These are phyloP conservation scores for Charadrius vociferus DNA, from an alignment of 2,113 vertebrate genomes.

Conservation along the genomic window DNA sequence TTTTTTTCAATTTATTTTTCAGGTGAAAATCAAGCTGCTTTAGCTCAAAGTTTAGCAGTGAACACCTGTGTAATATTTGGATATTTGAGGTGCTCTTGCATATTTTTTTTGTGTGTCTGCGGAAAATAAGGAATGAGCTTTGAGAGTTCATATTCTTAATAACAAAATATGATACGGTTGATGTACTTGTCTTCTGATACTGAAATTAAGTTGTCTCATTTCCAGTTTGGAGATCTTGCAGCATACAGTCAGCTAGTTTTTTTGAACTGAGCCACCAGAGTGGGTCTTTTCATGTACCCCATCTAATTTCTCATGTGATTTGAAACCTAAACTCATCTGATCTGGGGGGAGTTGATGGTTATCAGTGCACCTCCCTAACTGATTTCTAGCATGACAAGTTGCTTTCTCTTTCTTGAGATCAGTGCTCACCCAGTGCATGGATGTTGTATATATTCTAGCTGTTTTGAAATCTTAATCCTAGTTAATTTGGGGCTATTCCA, in stretches of 20 bases:
- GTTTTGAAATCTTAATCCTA: background rate
- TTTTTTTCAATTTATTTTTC: background rate
- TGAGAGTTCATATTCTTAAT: background rate
- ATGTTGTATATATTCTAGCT: background rate
- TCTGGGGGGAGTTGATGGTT: background rate
- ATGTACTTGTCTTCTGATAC: background rate
- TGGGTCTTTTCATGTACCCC: background rate
- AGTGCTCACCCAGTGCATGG: background rate
- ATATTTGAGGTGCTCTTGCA: background rate
- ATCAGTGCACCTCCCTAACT: background rate
- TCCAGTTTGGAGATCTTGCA: conserved; percentile 47
- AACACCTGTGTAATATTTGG: background rate
- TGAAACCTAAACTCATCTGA: background rate
- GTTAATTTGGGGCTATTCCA: background rate
- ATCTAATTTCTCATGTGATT: background rate
- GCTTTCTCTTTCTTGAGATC: background rate
- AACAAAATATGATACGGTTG: background rate
- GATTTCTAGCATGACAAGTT: background rate
- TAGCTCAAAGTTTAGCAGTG: background rate
- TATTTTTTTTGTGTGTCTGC: background rate
- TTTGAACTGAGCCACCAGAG: background rate
- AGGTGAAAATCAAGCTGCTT: background rate
- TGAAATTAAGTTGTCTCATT: background rate
- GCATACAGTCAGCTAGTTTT: conserved; percentile 6
- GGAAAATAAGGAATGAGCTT: background rate